Conservation (phyloP, 2,888 invertebrate species). For the Phoenoteleia sp. region DNA sequence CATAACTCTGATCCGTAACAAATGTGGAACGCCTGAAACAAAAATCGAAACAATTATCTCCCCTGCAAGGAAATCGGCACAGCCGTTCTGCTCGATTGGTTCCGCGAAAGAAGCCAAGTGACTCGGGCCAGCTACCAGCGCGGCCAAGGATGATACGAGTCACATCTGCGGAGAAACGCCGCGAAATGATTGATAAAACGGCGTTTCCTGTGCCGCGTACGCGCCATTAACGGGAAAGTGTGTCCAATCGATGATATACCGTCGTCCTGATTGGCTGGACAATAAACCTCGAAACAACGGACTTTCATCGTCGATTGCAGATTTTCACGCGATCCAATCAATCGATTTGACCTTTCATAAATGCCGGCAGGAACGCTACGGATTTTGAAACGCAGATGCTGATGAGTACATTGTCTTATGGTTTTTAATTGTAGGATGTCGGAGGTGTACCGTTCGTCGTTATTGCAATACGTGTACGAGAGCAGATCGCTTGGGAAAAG, state of each 20-base stretch:
- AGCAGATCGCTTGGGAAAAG: slow-evolving; percentile 42
- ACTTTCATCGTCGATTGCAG: slow-evolving; percentile 47
- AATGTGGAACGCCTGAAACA: slow-evolving; percentile 25
- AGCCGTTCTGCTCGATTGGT: slow-evolving; percentile 45
- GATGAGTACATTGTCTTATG: slow-evolving; percentile 17
- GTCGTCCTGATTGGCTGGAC: neutral
- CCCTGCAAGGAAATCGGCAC: slow-evolving; percentile 43
- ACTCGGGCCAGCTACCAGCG: slow-evolving; percentile 8
- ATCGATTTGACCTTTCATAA: slow-evolving; percentile 32
- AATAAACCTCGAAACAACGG: slow-evolving; percentile 25
- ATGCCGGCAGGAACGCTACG: no score
- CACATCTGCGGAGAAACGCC: no score
- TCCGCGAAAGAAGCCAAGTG: slow-evolving; percentile 17
- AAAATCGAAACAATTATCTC: slow-evolving; percentile 53
- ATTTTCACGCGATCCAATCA: slow-evolving; percentile 44
- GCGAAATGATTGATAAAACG: slow-evolving; percentile 28
- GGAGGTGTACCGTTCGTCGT: slow-evolving; percentile 43
- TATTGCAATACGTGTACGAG: slow-evolving; percentile 33
- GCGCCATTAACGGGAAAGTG: slow-evolving; percentile 61
- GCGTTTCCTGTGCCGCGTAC: slow-evolving; percentile 10
- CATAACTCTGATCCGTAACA: slow-evolving; percentile 29
- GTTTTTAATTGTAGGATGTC: slow-evolving; percentile 48
- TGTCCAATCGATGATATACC: slow-evolving; percentile 54
- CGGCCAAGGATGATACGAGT: slow-evolving; percentile 8
- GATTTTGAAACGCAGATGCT: slow-evolving; percentile 23